Evolutionary conservation across 2,113 vertebrate genomes (phyloP), one percentile per base, ranked within the genome.

Genomic region (Calypte anna): DNA sequence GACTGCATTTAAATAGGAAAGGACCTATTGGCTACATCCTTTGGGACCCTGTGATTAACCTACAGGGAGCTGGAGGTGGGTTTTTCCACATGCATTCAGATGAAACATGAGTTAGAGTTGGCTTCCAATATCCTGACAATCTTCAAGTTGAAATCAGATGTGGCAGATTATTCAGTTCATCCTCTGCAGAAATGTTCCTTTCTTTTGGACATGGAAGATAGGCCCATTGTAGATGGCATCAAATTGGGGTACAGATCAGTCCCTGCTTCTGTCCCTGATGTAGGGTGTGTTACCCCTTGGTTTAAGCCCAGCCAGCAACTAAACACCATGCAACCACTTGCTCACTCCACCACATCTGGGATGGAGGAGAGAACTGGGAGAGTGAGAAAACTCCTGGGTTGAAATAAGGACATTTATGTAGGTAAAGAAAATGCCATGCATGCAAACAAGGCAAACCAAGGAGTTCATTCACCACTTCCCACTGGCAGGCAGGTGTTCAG

Each of bases 31-130:
- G 83, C 92, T 92, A 22, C 74, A 67, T 90, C 96, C 91, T 94
- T 70, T 75, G 93, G 94, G 92, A 96, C 81, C 83, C 51, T 96
- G 84, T 50, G 85, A 97, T 95, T 96, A 93, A 95, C 81, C 91
- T 74, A 36, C 63, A 51, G 86, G 91, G 96, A 95, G 46, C 90
- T 74, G 54, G 78, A 83, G 81, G 64, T 88, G 76, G 22, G 85
- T 91, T 96, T 95, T 92, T 95, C 84, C 81, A 72, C 77, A 82
- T 62, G 69, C 51, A 53, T 73, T 72, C 69, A 66, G 73, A 48
- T 67, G 81, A 83, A 86, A 74, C 48, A 0, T 4, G 79, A 80
- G 44, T 21, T 86, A 59, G 33, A 82, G 12, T 22, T 79, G 27
- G 55, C n/a, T 75, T 5, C 28, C 33, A 53, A 40, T 50, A 50